Conservation (phyloP, 2,888 invertebrate species). For the Athripsodes cinereus region DNA sequence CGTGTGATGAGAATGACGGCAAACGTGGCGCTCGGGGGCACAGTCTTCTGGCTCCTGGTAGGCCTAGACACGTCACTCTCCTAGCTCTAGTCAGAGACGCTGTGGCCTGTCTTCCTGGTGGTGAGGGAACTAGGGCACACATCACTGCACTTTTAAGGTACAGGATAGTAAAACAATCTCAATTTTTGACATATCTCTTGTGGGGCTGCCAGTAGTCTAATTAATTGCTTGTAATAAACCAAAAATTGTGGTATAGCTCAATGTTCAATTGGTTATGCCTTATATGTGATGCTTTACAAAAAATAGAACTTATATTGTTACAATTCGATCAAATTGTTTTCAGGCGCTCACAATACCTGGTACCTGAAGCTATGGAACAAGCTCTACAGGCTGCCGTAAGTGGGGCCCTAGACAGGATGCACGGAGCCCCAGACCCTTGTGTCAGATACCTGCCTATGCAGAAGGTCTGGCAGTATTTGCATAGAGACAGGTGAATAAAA, state of each 20-base stretch:
- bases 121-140: conserved; percentile 87
- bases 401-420: conserved; percentile 83
- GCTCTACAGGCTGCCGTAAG: conserved; percentile 78
- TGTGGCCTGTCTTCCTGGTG: conserved; percentile 87
- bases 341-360: conserved; percentile 58
- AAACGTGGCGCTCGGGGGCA: conserved; percentile 64
- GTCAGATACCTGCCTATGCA: conserved; percentile 88
- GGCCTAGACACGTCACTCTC: conserved; percentile 89
- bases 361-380: conserved; percentile 52
- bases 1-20: conserved; percentile 25
- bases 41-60: conserved; percentile 69
- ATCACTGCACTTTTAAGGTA: conserved; percentile 74
- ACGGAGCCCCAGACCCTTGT: conserved; percentile 87
- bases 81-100: conserved; percentile 89
- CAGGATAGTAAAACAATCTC: no score
- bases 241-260: no score
- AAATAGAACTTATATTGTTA: no score
- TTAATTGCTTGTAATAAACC: no score
- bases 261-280: no score
- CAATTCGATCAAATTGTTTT: no score
- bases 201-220: no score
- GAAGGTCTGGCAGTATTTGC: conserved; percentile 94
- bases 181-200: no score
- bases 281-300: neutral
- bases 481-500: conserved; percentile 58